A percentile compares a stretch with the other conserved stretches of the same genome.
Conservation (phyloP, 2,888 invertebrate species). For the Watsonalla cultraria region DNA sequence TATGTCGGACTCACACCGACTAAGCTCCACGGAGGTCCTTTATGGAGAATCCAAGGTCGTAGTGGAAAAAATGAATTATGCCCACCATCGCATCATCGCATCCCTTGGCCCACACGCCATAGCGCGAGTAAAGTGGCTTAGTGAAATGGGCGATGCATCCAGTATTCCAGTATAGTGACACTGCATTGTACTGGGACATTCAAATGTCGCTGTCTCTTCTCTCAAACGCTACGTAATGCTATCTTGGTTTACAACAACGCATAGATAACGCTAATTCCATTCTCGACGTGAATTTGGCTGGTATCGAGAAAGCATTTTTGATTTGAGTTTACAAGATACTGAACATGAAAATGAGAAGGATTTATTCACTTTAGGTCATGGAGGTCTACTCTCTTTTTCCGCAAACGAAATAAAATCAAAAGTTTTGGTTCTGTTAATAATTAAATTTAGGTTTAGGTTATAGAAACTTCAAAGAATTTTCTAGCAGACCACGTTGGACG, state of each 20-base stretch:
- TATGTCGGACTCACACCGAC: too few species aligned
- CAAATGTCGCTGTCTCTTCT: slow-evolving; percentile 3
- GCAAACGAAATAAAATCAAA: too few species aligned
- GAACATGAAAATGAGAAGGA: too few species aligned
- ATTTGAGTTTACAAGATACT: too few species aligned
- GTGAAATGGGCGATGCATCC: slow-evolving; percentile 46
- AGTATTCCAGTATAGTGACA: slow-evolving; percentile 6
- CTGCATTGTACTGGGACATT: slow-evolving; percentile 6
- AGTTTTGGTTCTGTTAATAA: too few species aligned
- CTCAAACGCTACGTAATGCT: slow-evolving; percentile 7
- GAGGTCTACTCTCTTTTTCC: too few species aligned
- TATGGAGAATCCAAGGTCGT: not conserved
- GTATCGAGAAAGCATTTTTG: too few species aligned
- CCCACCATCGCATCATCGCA: slow-evolving; percentile 8
- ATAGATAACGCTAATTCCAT: not conserved
- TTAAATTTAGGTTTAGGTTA: too few species aligned
- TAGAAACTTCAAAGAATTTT: too few species aligned
- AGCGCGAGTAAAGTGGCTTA: slow-evolving; percentile 45
- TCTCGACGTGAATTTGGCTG: not conserved
- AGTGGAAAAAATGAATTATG: not conserved
- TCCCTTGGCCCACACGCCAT: slow-evolving; percentile 17
- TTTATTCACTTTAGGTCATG: too few species aligned
- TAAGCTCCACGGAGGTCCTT: too few species aligned
- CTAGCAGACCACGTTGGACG: too few species aligned
- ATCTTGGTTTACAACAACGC: slow-evolving; percentile 2